phyloP scores from a whole-genome alignment of 2,888 invertebrate genomes.

The Bombyx huttoni region DNA sequence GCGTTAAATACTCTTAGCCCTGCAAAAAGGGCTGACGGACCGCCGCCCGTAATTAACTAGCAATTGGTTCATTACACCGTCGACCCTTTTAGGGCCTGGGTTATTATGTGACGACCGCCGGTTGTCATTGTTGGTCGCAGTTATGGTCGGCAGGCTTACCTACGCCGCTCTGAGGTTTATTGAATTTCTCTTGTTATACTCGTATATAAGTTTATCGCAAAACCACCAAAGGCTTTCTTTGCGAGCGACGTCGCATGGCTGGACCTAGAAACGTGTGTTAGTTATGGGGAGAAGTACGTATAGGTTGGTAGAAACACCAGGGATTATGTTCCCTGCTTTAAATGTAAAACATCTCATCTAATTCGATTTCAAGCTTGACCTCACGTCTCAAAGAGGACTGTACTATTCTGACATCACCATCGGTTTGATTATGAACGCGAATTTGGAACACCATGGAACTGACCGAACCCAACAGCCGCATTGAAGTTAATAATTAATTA shows the following conservation, averaged over 20 bases:
- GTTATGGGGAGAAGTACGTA: no score
- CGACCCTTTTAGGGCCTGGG: constrained; percentile 33
- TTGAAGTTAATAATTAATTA: constrained; percentile 10
- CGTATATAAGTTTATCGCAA: background rate
- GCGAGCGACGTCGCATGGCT: no score
- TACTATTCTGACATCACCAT: no score
- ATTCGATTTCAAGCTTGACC: no score
- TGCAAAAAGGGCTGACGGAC: constrained; percentile 16
- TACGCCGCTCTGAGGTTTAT: constrained; percentile 3
- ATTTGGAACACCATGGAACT: background rate
- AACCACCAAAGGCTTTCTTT: no score
- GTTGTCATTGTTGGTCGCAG: constrained; percentile 29
- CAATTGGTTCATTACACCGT: constrained; percentile 39
- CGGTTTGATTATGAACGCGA: no score
- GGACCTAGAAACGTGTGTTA: no score
- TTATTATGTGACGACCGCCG: constrained; percentile 38
- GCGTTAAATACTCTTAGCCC: constrained; percentile 10
- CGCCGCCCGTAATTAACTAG: constrained; percentile 38
- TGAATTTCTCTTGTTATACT: constrained; percentile 1
- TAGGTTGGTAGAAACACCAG: no score
- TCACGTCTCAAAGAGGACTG: no score
- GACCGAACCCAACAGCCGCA: background rate
- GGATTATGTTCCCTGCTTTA: no score
- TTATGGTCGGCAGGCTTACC: constrained; percentile 4
- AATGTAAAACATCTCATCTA: no score